These are phyloP conservation scores for Eulemur coronatus DNA, from an alignment of 2,797 vertebrate genomes.

Conservation along the genomic window DNA sequence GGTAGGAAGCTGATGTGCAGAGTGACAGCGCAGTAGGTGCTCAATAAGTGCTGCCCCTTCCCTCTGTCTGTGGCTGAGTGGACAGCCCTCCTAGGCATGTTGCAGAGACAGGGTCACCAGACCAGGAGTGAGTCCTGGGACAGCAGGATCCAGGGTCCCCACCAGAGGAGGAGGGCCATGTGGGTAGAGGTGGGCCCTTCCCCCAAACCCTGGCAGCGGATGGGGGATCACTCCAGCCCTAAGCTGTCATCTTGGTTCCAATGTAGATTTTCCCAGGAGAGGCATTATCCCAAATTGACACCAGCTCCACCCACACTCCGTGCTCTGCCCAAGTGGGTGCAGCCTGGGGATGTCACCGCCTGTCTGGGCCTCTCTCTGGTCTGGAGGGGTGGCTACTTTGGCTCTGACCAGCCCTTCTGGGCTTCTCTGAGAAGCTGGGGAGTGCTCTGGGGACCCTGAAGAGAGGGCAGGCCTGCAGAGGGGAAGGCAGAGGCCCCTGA, in stretches of 20 bases:
- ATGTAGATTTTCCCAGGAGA: not conserved
- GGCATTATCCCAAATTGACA: not conserved
- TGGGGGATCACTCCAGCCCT: too few species aligned
- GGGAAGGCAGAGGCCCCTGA: not conserved
- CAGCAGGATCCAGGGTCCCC: not conserved
- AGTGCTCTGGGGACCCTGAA: not conserved
- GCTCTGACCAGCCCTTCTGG: not conserved
- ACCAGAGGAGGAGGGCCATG: too few species aligned
- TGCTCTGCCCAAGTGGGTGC: not conserved
- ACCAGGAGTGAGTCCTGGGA: not conserved
- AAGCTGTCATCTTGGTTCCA: not conserved
- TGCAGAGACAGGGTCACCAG: not conserved
- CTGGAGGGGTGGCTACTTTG: too few species aligned
- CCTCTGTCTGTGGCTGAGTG: not conserved
- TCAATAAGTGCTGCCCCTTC: not conserved
- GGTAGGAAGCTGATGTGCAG: fast-evolving
- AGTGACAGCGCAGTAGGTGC: not conserved
- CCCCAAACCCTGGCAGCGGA: not conserved
- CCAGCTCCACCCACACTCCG: too few species aligned
- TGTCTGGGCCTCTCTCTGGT: not conserved
- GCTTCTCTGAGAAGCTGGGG: not conserved
- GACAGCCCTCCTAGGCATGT: not conserved
- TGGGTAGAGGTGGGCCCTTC: not conserved
- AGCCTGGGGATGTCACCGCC: too few species aligned
- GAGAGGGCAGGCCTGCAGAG: not conserved